phyloP scores from a whole-genome alignment of 1,140 invertebrate genomes.

The Drosophila suzukii region DNA sequence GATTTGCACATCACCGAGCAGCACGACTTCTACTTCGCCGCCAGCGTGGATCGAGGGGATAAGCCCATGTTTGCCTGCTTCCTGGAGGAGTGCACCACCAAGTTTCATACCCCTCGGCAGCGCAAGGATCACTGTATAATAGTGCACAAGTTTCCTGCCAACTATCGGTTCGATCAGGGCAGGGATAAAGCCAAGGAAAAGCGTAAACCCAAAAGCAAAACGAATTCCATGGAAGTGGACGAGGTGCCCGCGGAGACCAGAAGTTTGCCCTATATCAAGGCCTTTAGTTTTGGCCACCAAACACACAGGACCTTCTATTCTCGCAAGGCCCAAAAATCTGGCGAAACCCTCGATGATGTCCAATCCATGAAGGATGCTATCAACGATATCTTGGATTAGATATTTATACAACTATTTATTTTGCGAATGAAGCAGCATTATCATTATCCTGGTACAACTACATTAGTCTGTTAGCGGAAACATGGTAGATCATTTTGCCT shows the following conservation, averaged over 20 bases:
- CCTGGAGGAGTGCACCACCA: slow-evolving; percentile 87
- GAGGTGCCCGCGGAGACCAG: neutral
- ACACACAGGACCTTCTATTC: slow-evolving; percentile 51
- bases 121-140: slow-evolving; percentile 87
- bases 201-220: slow-evolving; percentile 1
- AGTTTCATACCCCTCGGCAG: slow-evolving; percentile 86
- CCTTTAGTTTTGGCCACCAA: slow-evolving; percentile 48
- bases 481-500: slow-evolving; percentile 68
- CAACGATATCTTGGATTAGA: slow-evolving; percentile 50
- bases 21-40: slow-evolving; percentile 89
- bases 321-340: slow-evolving; percentile 1
- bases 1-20: slow-evolving; percentile 89
- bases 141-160: slow-evolving; percentile 88
- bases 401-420: slow-evolving; percentile 64
- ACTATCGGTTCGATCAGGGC: slow-evolving; percentile 86
- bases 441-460: slow-evolving; percentile 40
- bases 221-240: slow-evolving; percentile 57
- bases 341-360: slow-evolving; percentile 46
- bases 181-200: slow-evolving; percentile 35
- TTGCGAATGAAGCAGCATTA: slow-evolving; percentile 53
- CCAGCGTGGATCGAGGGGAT: slow-evolving; percentile 85
- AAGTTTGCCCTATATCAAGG: slow-evolving; percentile 35
- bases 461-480: slow-evolving; percentile 43
- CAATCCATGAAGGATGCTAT: slow-evolving; percentile 58
- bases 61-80: slow-evolving; percentile 89